Evolutionary conservation across 2,113 vertebrate species (phyloP).

Genomic region (Megaptera novaeangliae): DNA sequence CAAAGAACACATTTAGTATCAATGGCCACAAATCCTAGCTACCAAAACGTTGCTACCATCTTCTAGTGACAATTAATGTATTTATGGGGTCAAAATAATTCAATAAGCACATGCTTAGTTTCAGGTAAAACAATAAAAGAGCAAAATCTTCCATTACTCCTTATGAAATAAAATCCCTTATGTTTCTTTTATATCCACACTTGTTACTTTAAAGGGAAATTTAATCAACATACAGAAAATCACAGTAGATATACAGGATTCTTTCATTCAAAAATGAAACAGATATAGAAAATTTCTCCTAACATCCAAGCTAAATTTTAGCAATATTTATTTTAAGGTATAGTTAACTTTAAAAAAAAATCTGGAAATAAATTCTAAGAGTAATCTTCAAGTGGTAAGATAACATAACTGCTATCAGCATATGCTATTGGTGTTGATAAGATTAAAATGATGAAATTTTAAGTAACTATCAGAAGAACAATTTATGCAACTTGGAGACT

Average conservation of each 20-base stretch:
- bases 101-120: not conserved
- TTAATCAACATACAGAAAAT: not conserved
- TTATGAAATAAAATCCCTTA: not conserved
- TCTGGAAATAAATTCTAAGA: slow-evolving; percentile 36
- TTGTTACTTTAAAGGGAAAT: not conserved
- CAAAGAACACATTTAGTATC: not conserved
- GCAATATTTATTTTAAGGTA: not conserved
- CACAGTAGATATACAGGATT: not conserved
- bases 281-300: not conserved
- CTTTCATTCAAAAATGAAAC: not conserved
- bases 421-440: slow-evolving; percentile 22
- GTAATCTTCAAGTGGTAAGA: not conserved
- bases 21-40: not conserved
- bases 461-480: slow-evolving; percentile 61
- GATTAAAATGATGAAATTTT: slow-evolving; percentile 59
- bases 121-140: not conserved
- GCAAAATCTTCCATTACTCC: not conserved
- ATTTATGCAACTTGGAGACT: slow-evolving; percentile 41
- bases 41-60: not conserved
- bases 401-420: slow-evolving; percentile 30
- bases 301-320: not conserved
- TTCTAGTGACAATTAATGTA: not conserved
- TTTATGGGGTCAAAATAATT: not conserved
- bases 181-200: not conserved
- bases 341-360: not conserved